A percentile compares a stretch with the other conserved stretches of the same genome.
Conservation (phyloP, 1,140 invertebrate genomes). For the Paraescarpia echinospica region DNA sequence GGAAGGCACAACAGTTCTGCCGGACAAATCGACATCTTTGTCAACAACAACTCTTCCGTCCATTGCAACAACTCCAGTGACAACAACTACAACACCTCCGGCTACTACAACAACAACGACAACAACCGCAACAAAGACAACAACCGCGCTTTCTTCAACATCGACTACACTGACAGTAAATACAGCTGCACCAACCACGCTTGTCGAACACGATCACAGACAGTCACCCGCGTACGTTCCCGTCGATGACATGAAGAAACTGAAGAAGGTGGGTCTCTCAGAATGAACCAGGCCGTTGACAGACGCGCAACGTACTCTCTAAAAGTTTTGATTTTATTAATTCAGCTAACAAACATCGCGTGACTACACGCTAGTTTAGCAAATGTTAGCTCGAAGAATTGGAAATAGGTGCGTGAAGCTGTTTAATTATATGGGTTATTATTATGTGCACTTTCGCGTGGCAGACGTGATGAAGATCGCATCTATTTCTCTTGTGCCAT, state of each 20-base stretch:
- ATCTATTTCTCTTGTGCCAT: no score
- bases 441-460: no score
- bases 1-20: background rate
- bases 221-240: background rate
- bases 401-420: no score
- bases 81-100: background rate
- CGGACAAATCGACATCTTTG: background rate
- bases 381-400: no score
- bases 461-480: no score
- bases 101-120: background rate
- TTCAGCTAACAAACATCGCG: no score
- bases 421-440: no score
- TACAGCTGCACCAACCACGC: background rate
- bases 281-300: background rate
- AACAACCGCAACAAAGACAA: background rate
- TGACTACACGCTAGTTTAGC: no score
- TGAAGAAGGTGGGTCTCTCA: background rate
- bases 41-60: background rate
- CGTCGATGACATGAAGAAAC: background rate
- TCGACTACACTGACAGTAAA: background rate
- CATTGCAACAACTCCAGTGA: background rate
- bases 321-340: no score
- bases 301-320: no score
- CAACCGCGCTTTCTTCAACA: background rate
- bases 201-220: background rate